phyloP scores from a whole-genome alignment of 2,888 invertebrate species.

The Tetrapedia diversipes region DNA sequence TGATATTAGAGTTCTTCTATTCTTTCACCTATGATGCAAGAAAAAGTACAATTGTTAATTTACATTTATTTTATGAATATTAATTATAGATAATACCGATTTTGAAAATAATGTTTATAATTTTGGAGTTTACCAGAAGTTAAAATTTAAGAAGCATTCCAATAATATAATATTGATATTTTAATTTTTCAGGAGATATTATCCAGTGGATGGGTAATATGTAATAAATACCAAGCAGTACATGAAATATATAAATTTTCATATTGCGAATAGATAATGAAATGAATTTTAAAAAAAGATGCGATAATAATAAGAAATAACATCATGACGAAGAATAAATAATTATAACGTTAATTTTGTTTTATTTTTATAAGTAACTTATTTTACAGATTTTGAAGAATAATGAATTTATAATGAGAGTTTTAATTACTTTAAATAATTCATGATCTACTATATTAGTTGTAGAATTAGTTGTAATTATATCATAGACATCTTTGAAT shows the following conservation, averaged over 20 bases:
- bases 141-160: background rate
- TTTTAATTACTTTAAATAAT: constrained; percentile 3
- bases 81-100: constrained; percentile 6
- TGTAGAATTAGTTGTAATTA: constrained; percentile 14
- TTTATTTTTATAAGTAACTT: constrained; percentile 13
- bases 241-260: constrained; percentile 43
- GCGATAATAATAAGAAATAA: constrained; percentile 23
- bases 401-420: constrained; percentile 24
- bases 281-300: constrained; percentile 24
- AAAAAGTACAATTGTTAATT: background rate
- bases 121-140: background rate
- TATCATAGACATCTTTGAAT: constrained; percentile 6
- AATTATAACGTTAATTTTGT: constrained; percentile 28
- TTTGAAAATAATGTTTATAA: background rate
- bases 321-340: constrained; percentile 20
- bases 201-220: constrained; percentile 61
- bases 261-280: constrained; percentile 31
- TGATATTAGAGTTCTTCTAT: background rate
- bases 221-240: constrained; percentile 31
- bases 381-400: background rate
- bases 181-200: constrained; percentile 66
- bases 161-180: constrained; percentile 41
- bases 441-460: background rate
- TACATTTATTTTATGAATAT: background rate
- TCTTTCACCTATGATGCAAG: background rate